phyloP scores from a whole-genome alignment of 2,113 vertebrate genomes.

The Dicrurus megarhynchus region DNA sequence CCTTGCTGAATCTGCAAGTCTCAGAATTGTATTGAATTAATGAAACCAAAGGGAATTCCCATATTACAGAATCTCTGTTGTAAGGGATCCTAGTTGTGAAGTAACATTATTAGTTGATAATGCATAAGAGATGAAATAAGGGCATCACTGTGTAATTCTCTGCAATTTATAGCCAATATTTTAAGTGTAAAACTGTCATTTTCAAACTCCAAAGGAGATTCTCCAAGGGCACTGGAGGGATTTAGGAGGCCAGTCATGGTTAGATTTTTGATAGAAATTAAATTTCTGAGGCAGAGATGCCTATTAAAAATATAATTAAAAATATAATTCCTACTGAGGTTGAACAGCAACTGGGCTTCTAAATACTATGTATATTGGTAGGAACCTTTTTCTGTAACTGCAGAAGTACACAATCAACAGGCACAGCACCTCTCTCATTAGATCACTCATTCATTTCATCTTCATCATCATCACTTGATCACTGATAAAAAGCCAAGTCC shows the following conservation, averaged over 20 bases:
- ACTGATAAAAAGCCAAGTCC: not conserved
- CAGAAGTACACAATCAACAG: not conserved
- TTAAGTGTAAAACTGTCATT: not conserved
- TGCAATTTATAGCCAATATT: not conserved
- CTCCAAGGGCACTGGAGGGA: not conserved
- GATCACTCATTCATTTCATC: not conserved
- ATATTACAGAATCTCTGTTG: not conserved
- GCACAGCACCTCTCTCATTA: not conserved
- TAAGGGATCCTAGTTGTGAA: not conserved
- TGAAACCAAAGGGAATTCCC: not conserved
- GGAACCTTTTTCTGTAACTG: not conserved
- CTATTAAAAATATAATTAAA: not conserved
- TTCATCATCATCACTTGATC: not conserved
- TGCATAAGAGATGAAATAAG: not conserved
- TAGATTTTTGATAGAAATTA: not conserved
- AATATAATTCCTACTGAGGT: not conserved
- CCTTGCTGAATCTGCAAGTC: not conserved
- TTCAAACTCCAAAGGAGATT: not conserved
- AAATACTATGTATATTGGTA: not conserved
- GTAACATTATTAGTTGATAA: not conserved
- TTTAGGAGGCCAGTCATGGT: not conserved
- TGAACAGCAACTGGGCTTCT: not conserved
- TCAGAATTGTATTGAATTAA: constrained; percentile 8
- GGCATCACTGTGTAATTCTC: not conserved
- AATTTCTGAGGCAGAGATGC: not conserved